Base-by-base conservation (phyloP, 2,888 invertebrate genomes). In the Zygothrica quintamaculata region DNA sequence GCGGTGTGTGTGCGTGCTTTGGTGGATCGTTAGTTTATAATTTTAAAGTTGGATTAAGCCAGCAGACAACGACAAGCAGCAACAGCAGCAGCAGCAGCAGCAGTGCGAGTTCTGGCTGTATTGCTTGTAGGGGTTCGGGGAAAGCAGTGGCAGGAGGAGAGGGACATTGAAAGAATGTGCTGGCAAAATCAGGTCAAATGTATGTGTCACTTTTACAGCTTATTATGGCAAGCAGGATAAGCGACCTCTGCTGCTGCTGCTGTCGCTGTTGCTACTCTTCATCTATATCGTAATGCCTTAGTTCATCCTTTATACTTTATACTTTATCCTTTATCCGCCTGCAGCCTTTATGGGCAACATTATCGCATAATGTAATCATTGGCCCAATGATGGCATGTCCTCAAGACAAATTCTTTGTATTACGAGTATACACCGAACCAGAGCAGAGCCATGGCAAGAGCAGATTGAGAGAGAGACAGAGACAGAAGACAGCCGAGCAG, bases 351-450 rank as follows among this genome's bases (percentile, higher is more conserved):
- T 72, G 84, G 67, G 70, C 80, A 72, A 79, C 87, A 84, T 84
- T 84, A 87, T 84, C 82, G 88, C 88, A 84, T 84, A 86, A 87
- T 84, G 88, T 84, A 84, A 87, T 84, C 82, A 86, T 84, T 87
- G 86, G 74, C 74, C 62, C 87, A 80, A 86, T 72, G 75, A 85
- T 87, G 86, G 70, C 85, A 82, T 82, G 80, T 82, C 82, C 87
- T 84, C 60, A 77, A 87, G 84, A 84, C 87, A 84, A 79, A 87
- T 84, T 87, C 86, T 81, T 81, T 81, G 85, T 58, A 51, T 62
- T 29, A 29, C n/a, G 18, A 22, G 18, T n/a, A n/a, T n/a, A n/a
- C n/a, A n/a, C n/a, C n/a, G n/a, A n/a, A n/a, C n/a, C n/a, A n/a
- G n/a, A n/a, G n/a, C n/a, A n/a, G n/a, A n/a, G n/a, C n/a, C n/a